Base-by-base conservation (phyloP, 1,140 invertebrate genomes). In the Calycopis cecrops region DNA sequence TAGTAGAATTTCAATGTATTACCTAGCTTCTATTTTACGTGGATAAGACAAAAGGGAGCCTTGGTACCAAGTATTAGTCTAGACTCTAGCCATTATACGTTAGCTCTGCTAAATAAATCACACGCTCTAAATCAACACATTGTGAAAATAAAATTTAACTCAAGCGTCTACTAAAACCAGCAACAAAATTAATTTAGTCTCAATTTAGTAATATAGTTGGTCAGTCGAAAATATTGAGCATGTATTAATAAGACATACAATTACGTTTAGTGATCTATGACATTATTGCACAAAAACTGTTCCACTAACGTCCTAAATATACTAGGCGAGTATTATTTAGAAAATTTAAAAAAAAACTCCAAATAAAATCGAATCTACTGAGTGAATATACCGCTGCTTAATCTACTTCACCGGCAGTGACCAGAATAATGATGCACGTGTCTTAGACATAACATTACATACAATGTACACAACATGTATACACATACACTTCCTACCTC, bases 141-240 rank as follows among this genome's bases (percentile, higher is more conserved):
- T 34, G n/a, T 34, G 33, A 33, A 35, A 53, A 21, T 28, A 33
- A 51, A 52, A 52, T 52, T 40, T 44, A 53, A 53, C 52, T 44
- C 52, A 53, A 53, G 52, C 51, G 21, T 40, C 35, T 52, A 52
- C 52, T 53, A 21, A 40, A 21, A 33, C 52, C 37, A 64, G 66
- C 57, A 62, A 52, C 35, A 44, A 58, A 44, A 52, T 40, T 14
- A 52, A 48, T 52, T 47, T 35, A 57, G 50, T 57, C 37, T 50
- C 52, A 54, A 57, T 56, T 40, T 52, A 58, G 33, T 37, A 28
- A 73, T 76, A 74, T 66, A 85, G 74, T 85, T 85, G 79, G 81
- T 86, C 83, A 84, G 80, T 86, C 80, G 75, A 86, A 83, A 83
- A 76, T 71, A 79, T 82, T 84, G 83, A 86, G 80, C 83, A 81